Percentiles rank a stretch among this genome's conserved stretches.
phyloP scores from a whole-genome alignment of 2,113 vertebrate genomes.

The Sminthopsis crassicaudata region DNA sequence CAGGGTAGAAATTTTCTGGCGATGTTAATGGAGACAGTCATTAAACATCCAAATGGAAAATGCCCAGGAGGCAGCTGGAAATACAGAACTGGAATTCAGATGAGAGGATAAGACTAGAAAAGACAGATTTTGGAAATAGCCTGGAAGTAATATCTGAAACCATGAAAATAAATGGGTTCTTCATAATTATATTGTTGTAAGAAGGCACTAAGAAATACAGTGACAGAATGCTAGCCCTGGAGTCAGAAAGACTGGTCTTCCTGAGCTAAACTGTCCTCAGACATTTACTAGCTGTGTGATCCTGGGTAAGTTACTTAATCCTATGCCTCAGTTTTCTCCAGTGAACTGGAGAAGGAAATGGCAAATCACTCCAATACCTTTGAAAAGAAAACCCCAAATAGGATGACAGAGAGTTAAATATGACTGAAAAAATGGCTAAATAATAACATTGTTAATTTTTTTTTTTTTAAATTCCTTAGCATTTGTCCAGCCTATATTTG shows the following conservation, averaged over 20 bases:
- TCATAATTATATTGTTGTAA: neutral
- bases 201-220: too few relatives aligned
- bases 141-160: neutral
- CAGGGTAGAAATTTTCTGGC: neutral
- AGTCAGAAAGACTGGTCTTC: neutral
- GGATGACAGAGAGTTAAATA: neutral
- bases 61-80: neutral
- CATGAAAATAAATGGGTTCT: neutral
- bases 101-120: neutral
- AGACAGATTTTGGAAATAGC: neutral
- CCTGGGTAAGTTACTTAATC: neutral
- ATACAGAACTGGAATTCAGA: neutral
- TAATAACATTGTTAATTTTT: neutral
- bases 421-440: neutral
- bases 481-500: too few relatives aligned
- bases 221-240: too few relatives aligned
- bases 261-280: neutral
- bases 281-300: neutral
- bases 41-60: neutral
- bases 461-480: too few relatives aligned
- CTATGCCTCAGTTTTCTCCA: neutral
- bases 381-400: neutral
- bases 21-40: neutral
- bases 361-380: neutral
- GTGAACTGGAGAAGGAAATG: neutral